phyloP scores from a whole-genome alignment of 2,113 vertebrate species.

The Crypturellus undulatus region DNA sequence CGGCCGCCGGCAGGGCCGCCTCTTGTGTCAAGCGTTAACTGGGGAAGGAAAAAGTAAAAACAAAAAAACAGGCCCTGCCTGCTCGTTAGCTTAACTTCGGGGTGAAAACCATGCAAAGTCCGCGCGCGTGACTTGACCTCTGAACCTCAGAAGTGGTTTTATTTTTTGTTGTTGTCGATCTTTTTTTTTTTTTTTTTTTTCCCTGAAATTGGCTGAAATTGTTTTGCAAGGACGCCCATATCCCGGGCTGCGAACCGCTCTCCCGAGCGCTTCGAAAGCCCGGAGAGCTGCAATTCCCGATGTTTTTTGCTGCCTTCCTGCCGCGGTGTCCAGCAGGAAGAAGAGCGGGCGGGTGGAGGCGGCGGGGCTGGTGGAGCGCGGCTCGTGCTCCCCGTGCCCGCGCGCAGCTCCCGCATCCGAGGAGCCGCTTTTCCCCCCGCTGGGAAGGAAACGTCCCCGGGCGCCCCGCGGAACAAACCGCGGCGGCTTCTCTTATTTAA shows the following conservation, averaged over 20 bases:
- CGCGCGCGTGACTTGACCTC: background rate
- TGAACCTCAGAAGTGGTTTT: background rate
- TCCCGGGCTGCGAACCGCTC: fast-evolving
- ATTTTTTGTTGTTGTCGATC: too few species aligned
- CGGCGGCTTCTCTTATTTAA: background rate
- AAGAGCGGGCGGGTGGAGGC: background rate
- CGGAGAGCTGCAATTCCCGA: fast-evolving
- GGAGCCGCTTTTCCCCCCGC: background rate
- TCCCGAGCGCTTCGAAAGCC: background rate
- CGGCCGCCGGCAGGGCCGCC: background rate
- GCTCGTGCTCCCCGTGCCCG: background rate
- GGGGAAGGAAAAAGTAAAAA: fast-evolving
- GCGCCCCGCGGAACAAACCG: too few species aligned
- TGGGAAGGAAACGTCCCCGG: background rate
- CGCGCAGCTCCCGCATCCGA: background rate
- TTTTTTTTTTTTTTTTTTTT: background rate
- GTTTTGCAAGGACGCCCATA: fast-evolving
- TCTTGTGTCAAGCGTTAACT: background rate
- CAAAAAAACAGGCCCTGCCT: background rate
- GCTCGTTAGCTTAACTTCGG: background rate
- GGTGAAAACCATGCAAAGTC: fast-evolving
- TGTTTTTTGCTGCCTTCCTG: background rate
- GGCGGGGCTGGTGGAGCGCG: background rate
- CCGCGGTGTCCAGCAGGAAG: background rate
- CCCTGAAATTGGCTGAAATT: background rate